Conservation (phyloP, 2,888 invertebrate genomes). For the Laothoe populi region DNA sequence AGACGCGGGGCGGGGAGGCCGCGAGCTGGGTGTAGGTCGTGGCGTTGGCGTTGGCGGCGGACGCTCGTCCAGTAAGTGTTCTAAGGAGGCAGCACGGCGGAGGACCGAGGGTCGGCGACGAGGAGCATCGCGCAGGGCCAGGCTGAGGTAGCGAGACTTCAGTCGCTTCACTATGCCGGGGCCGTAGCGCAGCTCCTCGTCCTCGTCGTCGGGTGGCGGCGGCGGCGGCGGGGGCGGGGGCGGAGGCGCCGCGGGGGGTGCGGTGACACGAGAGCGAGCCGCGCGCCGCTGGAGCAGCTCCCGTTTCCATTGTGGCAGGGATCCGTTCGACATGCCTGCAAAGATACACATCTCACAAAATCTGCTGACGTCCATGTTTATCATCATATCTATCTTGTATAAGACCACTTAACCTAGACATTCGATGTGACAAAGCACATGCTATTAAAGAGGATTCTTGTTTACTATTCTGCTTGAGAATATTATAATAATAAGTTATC, state of each 20-base stretch:
- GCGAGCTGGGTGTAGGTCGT: constrained; percentile 41
- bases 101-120: constrained; percentile 88
- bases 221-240: constrained; percentile 56
- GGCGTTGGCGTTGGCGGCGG: constrained; percentile 62
- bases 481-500: too few species aligned
- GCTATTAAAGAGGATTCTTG: not conserved
- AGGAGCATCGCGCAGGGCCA: constrained; percentile 91
- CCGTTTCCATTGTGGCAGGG: constrained; percentile 92
- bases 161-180: constrained; percentile 96
- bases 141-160: constrained; percentile 93
- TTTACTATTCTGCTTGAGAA: too few species aligned
- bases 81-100: constrained; percentile 93
- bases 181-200: constrained; percentile 94
- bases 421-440: not conserved
- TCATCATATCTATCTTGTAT: not conserved
- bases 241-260: constrained; percentile 47
- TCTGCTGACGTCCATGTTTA: not conserved
- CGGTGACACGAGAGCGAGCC: constrained; percentile 64
- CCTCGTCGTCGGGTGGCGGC: constrained; percentile 62
- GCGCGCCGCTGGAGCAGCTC: constrained; percentile 91
- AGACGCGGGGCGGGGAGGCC: constrained; percentile 59
- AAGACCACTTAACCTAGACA: not conserved
- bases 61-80: constrained; percentile 91
- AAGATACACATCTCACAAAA: constrained; percentile 6
- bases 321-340: constrained; percentile 74